Base-by-base conservation (phyloP, 2,113 vertebrate genomes). In the Coracopsis vasa region DNA sequence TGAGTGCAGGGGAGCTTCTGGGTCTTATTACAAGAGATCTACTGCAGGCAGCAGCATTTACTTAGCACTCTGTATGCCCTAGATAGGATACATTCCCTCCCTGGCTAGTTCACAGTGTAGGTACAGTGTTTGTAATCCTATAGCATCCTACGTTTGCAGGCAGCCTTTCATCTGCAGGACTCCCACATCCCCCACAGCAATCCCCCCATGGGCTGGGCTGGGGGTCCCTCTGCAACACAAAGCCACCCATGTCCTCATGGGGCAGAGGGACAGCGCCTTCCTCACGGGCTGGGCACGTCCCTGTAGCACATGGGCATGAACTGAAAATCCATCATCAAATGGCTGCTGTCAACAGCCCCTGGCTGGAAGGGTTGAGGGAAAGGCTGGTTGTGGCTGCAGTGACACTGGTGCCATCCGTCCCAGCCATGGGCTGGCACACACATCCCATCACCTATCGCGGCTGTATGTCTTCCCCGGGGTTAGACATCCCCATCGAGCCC, bases 1-100 rank as follows among this genome's bases (percentile, higher is more conserved):
- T 95, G 84, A 86, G 90, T 7, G 4, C 93, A 89, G 92, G 77
- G 86, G 92, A 96, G 90, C 83, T 78, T 84, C 77, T 71, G 77
- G 72, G 21, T 91, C 41, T 4, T 41, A 4, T 92, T 88, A 89
- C 89, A 92, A 70, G 95, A 89, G 84, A 70, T 73, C 67, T 17
- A 11, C 41, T 73, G 72, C 37, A 14, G 69, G 87, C 92, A 62
- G 3, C 8, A 86, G 41, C 72, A 78, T 44, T 66, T 20, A 33
- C 60, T 53, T 21, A 48, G 89, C 60, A 4, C 86, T 61, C 37
- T 0, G 1, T 17, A 10, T 13, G 56, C 80, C 1, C 0, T 0
- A 5, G 69, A 17, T 66, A 44, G 66, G 78, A 50, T 60, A 14
- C 69, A 9, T 60, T 66, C 93, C 80, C 93, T 60, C 21, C 80